Conservation (phyloP, 2,888 invertebrate species). For the Apocheima hispidaria region DNA sequence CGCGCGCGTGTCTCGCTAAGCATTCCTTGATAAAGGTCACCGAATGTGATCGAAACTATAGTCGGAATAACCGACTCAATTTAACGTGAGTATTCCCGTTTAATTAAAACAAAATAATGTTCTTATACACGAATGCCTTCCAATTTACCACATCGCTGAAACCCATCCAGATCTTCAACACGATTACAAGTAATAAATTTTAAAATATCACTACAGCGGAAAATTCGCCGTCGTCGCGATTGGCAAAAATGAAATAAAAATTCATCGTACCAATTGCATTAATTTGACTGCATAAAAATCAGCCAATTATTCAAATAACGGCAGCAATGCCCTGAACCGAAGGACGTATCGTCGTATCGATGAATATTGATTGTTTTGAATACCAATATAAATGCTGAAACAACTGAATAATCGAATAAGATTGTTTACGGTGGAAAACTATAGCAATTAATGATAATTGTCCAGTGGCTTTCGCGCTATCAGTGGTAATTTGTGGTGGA, state of each 20-base stretch:
- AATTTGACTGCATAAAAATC: constrained; percentile 85
- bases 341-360: constrained; percentile 77
- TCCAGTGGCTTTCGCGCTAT: constrained; percentile 32
- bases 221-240: constrained; percentile 53
- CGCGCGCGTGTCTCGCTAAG: no score
- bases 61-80: no score
- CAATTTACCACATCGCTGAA: constrained; percentile 35
- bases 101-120: no score
- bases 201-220: constrained; percentile 43
- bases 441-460: constrained; percentile 45
- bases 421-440: constrained; percentile 48
- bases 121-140: constrained; percentile 6
- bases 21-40: no score
- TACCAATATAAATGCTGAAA: constrained; percentile 61
- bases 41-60: no score
- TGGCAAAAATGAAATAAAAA: constrained; percentile 66
- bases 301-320: constrained; percentile 84
- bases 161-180: constrained; percentile 41
- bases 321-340: constrained; percentile 71
- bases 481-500: constrained; percentile 37
- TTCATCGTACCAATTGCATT: constrained; percentile 79
- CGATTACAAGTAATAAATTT: constrained; percentile 45
- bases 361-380: constrained; percentile 82
- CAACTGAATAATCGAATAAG: constrained; percentile 58
- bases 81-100: no score